Evolutionary conservation across 2,888 invertebrate species (phyloP).

Genomic region (Artemia sinica): DNA sequence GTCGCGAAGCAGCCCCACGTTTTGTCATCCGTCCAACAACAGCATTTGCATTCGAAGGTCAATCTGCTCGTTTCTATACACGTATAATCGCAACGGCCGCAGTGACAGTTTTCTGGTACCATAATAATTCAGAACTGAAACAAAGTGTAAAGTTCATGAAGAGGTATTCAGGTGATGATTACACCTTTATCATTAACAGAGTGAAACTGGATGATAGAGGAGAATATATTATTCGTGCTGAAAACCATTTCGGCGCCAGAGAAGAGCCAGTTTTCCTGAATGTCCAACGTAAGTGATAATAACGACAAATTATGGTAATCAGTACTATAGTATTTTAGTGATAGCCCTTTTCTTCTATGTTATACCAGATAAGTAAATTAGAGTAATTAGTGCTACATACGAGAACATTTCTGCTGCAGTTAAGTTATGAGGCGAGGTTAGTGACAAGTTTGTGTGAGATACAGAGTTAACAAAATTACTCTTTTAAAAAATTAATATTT

Average conservation of each 20-base stretch:
- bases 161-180: conserved; percentile 85
- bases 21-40: conserved; percentile 93
- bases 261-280: conserved; percentile 93
- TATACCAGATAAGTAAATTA: too few relatives aligned
- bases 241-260: conserved; percentile 85
- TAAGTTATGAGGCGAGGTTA: too few relatives aligned
- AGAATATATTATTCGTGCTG: conserved; percentile 88
- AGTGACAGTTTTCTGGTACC: conserved; percentile 87
- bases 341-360: neutral
- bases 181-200: conserved; percentile 91
- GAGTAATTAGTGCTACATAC: too few relatives aligned
- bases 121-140: conserved; percentile 74
- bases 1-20: conserved; percentile 89
- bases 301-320: neutral
- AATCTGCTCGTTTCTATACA: conserved; percentile 91
- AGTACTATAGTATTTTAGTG: neutral
- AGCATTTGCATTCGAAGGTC: conserved; percentile 90
- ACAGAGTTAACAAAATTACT: too few relatives aligned
- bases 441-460: too few relatives aligned
- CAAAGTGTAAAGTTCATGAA: conserved; percentile 99
- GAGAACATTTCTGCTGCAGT: too few relatives aligned
- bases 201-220: conserved; percentile 87
- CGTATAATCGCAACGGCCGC: conserved; percentile 85
- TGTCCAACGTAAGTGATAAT: conserved; percentile 64
- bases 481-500: too few relatives aligned